Base-by-base conservation (phyloP, 2,888 invertebrate species). In the Torymus texanus region DNA sequence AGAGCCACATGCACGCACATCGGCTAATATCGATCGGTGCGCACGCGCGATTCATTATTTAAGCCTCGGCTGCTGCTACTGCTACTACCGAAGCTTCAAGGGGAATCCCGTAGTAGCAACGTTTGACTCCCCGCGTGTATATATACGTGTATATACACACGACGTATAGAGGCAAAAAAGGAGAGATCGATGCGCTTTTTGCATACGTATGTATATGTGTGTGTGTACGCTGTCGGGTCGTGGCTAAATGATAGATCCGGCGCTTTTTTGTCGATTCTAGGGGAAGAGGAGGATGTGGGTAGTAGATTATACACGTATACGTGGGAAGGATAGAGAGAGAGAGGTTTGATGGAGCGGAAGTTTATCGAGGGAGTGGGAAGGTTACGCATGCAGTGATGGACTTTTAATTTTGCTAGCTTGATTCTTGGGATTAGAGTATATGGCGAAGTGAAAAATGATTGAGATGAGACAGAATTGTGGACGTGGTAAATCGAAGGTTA, bases 1-100 rank as follows among this genome's bases (percentile, higher is more conserved):
- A 41, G n/a, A 59, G 59, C 66, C 65, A 16, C 18, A 21, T 10
- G 24, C n/a, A 41, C 41, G 41, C 41, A 41, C 41, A 41, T 41
- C 41, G 41, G 41, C 41, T 41, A 50, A 53, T 62, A 70, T 75
- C 80, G 80, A 80, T 76, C 75, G 24, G 61, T 62, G 75, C 58
- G 50, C 68, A 53, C 73, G 76, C 16, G 68, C 74, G 11, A 80
- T 80, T 80, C 73, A 80, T 80, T 80, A 80, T 80, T 80, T 80
- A 80, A 70, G 53, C 68, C 29, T 56, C 59, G 58, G 13, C 29
- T 24, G 24, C 11, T 13, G 21, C 24, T 21, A 41, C 10, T 24
- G 14, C 67, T 10, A 14, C 55, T 14, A 55, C 21, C 21, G 10
- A 11, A 24, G 29, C 62, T 3, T 71, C 74, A 71, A 63, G 79